These are phyloP conservation scores for Pluvianellus socialis DNA, from an alignment of 2,113 vertebrate genomes.

Conservation along the genomic window DNA sequence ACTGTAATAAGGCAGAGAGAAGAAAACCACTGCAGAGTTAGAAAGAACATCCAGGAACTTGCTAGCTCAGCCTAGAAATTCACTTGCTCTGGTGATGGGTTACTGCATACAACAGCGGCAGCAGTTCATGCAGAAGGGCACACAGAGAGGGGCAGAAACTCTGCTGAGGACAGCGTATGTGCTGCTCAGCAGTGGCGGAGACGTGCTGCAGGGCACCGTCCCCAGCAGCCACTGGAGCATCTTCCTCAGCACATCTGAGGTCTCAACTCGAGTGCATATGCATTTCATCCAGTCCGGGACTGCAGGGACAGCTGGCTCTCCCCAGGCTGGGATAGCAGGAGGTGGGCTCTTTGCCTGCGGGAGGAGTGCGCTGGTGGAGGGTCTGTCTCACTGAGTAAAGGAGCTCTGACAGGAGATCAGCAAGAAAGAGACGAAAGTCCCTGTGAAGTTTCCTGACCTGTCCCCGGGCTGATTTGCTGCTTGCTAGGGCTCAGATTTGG, in stretches of 20 bases:
- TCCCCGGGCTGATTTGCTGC: not conserved
- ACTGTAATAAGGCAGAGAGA: not conserved
- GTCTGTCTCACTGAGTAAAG: not conserved
- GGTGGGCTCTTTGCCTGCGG: not conserved
- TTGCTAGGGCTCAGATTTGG: not conserved
- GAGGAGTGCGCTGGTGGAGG: not conserved
- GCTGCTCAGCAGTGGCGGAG: not conserved
- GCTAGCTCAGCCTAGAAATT: not conserved
- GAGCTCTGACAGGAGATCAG: not conserved
- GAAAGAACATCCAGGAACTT: not conserved
- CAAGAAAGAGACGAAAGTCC: not conserved
- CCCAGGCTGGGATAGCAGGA: not conserved
- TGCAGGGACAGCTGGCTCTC: not conserved
- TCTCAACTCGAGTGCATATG: fast-evolving
- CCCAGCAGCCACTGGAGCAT: not conserved
- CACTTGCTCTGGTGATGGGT: not conserved
- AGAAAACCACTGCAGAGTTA: not conserved
- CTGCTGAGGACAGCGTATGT: not conserved
- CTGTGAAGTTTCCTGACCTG: not conserved
- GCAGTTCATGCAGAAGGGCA: not conserved
- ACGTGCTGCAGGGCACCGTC: not conserved
- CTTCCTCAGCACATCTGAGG: not conserved
- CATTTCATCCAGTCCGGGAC: not conserved
- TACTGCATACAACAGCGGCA: not conserved
- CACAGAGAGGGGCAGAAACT: not conserved